Base-by-base conservation (phyloP, 2,113 vertebrate species). In the Odocoileus hemionus region DNA sequence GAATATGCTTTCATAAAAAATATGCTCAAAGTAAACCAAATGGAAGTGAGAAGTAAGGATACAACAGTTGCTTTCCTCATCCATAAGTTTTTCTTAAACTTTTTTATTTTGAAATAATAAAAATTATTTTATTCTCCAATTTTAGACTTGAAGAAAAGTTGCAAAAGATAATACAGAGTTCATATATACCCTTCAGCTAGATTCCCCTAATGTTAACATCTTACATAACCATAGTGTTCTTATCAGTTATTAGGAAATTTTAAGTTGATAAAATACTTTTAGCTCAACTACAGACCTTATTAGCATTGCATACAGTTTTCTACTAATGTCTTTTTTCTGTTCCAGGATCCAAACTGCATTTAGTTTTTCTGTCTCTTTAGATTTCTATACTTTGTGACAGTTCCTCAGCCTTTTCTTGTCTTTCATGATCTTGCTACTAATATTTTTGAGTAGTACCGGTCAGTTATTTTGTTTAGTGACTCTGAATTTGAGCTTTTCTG, bases 401-500 rank as follows among this genome's bases (percentile, higher is more conserved):
- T 23, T 74, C 21, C 15, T 47, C 58, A 39, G 13, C n/a, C 19
- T 52, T 58, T 33, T 74, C 16, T 76, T 43, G 2, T 91, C 47
- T 57, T 60, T 61, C 39, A 11, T 19, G 16, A 36, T 84, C n/a
- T 57, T 50, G 15, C 4, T 90, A 54, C n/a, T 70, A 70, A 70
- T 70, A 70, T n/a, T 70, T 91, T 55, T 45, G 52, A 89, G 80
- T 23, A 79, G 28, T 50, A 19, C 15, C 28, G 7, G 3, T 61
- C 39, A 93, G 36, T 76, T 96, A 25, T 52, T 74, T 57, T 89
- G 58, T 88, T 50, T n/a, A 47, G 19, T 50, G 70, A 83, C 25
- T 47, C 28, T 43, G 26, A 43, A 60, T 87, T 91, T 91, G 67
- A 19, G 50, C 3, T 86, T 88, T 86, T 50, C 33, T 39, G 19